Conservation (phyloP, 1,140 invertebrate species). For the Archivesica marissinica region DNA sequence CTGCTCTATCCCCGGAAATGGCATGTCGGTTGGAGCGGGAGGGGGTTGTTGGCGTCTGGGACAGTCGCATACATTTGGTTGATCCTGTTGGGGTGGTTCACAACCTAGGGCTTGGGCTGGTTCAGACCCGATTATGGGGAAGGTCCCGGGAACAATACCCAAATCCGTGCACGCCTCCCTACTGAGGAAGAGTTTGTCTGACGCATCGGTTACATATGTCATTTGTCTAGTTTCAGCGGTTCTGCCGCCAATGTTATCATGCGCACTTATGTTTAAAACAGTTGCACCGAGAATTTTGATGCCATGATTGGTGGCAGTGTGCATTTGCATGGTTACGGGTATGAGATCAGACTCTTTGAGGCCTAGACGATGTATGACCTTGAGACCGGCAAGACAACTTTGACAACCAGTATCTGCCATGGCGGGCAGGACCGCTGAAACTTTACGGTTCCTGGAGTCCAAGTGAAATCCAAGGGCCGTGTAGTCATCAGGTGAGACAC, state of each 20-base stretch:
- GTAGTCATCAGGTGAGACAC: constrained; percentile 52
- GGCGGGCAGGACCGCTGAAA: constrained; percentile 5
- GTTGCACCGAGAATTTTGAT: constrained; percentile 56
- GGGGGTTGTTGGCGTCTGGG: constrained; percentile 45
- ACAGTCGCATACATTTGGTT: too few relatives aligned
- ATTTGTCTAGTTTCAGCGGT: constrained; percentile 39
- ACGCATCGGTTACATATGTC: constrained; percentile 29
- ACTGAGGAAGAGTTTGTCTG: constrained; percentile 54
- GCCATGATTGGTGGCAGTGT: constrained; percentile 35
- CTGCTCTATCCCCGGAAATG: constrained; percentile 48
- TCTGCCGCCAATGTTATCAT: background rate
- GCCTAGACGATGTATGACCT: constrained; percentile 21
- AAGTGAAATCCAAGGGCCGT: constrained; percentile 47
- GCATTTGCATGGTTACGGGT: constrained; percentile 60
- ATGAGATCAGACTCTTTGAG: constrained; percentile 44
- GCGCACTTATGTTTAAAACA: constrained; percentile 31
- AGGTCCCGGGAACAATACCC: constrained; percentile 16
- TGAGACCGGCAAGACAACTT: constrained; percentile 53
- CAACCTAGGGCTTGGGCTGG: too few relatives aligned
- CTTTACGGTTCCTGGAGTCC: background rate
- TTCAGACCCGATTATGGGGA: constrained; percentile 22
- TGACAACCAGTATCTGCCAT: constrained; percentile 49
- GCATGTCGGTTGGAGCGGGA: constrained; percentile 41
- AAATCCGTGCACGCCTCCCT: constrained; percentile 45
- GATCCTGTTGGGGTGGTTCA: too few relatives aligned